Base-by-base conservation (phyloP, 2,113 vertebrate genomes). In the Nothoprocta perdicaria region DNA sequence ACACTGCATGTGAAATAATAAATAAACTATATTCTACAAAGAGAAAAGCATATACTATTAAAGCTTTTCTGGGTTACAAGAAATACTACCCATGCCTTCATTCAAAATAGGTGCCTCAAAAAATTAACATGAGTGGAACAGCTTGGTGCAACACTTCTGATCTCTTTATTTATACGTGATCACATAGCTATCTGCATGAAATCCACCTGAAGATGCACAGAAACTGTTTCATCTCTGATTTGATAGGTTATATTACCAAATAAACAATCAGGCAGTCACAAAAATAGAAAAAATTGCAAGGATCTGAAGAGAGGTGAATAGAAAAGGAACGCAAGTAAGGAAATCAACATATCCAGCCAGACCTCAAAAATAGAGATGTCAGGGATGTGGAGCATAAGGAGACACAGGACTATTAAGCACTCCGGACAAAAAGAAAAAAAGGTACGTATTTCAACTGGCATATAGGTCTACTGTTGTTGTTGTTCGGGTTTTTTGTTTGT, bases 51-150 rank as follows among this genome's bases (percentile, higher is more conserved):
- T 95, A 48, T 92, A 95, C 96, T 97, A 95, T 95, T 95, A 89
- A 96, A 95, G 88, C 72, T 93, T 82, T 92, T 72, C 90, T 89
- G 91, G 83, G 53, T 43, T 93, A 94, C 92, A 21, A 93, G 78
- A 95, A 96, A 94, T 95, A 75, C 92, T 94, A 89, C 29, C 91
- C 93, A 53, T 53, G 75, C 83, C 81, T 91, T 85, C 91, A 73
- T 87, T 92, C 82, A 33, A 74, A 97, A 93, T 85, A 96, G 94
- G 83, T 95, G 95, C 88, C 90, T 94, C 93, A 29, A 94, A 97
- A 97, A 95, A 96, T 96, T 89, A 23, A 96, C 26, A 80, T 12
- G 22, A 67, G 61, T 40, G 91, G 93, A 96, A 96, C 24, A 77
- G 91, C 90, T 96, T 86, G 57, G 90, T 66, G 86, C 88, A 90